Percentiles rank a stretch among this genome's conserved stretches.
These are phyloP conservation scores for Stenchaetothrips biformis DNA, from an alignment of 2,888 invertebrate species.

Conservation along the genomic window DNA sequence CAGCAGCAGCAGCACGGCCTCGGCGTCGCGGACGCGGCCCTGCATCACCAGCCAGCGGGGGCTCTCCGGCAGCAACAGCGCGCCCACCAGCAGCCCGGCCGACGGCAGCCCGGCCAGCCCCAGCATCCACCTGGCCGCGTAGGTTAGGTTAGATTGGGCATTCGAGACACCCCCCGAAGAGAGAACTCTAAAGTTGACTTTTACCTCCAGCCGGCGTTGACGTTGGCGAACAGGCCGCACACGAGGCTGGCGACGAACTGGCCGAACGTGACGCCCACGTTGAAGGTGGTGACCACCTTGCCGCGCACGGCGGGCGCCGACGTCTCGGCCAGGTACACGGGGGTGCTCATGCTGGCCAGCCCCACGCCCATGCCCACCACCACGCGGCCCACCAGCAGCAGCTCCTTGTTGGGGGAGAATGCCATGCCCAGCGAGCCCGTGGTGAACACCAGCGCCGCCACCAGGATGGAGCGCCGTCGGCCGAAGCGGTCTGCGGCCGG, in stretches of 20 bases:
- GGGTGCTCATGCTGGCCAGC: constrained; percentile 52
- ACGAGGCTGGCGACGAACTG: constrained; percentile 49
- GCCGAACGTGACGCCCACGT: constrained; percentile 51
- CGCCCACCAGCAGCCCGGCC: constrained; percentile 50
- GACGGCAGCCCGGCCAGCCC: constrained; percentile 52
- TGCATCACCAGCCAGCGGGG: constrained; percentile 48
- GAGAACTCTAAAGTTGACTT: no score
- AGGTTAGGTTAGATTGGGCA: no score
- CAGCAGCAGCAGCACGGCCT: background rate
- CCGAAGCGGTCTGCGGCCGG: constrained; percentile 46
- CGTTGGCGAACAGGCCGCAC: constrained; percentile 49
- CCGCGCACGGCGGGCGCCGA: constrained; percentile 50
- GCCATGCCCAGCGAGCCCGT: constrained; percentile 49
- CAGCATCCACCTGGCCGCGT: constrained; percentile 50
- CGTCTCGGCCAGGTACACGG: constrained; percentile 54
- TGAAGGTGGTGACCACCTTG: constrained; percentile 50
- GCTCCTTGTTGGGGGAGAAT: constrained; percentile 42
- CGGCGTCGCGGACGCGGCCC: background rate
- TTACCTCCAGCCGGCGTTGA: constrained; percentile 51
- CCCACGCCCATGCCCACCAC: constrained; percentile 51
- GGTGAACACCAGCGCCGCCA: constrained; percentile 49
- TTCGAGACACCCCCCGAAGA: no score
- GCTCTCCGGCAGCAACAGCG: constrained; percentile 53
- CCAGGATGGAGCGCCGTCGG: constrained; percentile 49
- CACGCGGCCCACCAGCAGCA: constrained; percentile 46